phyloP scores from a whole-genome alignment of 2,888 invertebrate genomes.

The Scaptomyza polygonia region DNA sequence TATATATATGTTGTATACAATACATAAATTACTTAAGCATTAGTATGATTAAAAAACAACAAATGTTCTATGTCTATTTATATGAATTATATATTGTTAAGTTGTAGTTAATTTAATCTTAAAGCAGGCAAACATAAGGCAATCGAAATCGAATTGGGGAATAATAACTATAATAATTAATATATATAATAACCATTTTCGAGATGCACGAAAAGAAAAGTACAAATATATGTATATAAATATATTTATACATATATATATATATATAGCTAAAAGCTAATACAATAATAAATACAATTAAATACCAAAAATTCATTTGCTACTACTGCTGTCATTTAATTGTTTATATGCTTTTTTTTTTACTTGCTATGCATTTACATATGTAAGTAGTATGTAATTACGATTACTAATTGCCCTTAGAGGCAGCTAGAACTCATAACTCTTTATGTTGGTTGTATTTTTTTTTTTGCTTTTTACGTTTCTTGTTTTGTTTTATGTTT shows the following conservation, averaged over 20 bases:
- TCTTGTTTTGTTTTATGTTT: conserved; percentile 16
- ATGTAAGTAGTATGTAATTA: conserved; percentile 54
- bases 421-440: conserved; percentile 48
- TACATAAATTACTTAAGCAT: conserved; percentile 69
- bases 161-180: conserved; percentile 24
- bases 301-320: conserved; percentile 43
- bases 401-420: conserved; percentile 49
- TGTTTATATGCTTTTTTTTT: conserved; percentile 28
- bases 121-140: conserved; percentile 63
- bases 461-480: conserved; percentile 20
- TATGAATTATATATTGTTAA: conserved; percentile 4
- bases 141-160: conserved; percentile 38
- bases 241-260: neutral
- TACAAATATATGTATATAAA: conserved; percentile 19
- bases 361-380: conserved; percentile 51
- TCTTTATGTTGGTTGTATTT: conserved; percentile 35
- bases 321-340: conserved; percentile 11
- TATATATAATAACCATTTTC: conserved; percentile 40
- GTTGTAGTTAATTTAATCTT: conserved; percentile 21
- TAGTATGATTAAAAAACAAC: conserved; percentile 56
- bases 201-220: conserved; percentile 41
- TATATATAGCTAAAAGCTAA: conserved; percentile 26
- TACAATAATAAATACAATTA: conserved; percentile 49
- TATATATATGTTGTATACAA: conserved; percentile 48
- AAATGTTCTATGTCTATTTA: conserved; percentile 11